Evolutionary conservation across 2,888 invertebrate species (phyloP), one percentile per base, ranked within the genome.

Genomic region (Nebria salina): DNA sequence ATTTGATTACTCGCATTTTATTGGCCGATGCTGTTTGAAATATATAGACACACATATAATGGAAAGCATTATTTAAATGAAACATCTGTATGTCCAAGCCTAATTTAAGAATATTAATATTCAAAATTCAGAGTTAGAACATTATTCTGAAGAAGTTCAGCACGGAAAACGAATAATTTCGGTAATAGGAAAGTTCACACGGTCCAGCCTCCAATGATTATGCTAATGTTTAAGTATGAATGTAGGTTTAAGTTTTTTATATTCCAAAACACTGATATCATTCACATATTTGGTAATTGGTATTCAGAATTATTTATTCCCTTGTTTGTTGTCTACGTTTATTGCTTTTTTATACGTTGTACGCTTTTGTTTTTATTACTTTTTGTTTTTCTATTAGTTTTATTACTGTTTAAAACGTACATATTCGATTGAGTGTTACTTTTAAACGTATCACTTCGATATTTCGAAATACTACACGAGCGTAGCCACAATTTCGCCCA

Each of bases 201-300:
- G 79, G 79, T 79, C 54, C 54, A 54, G 13, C 54, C 54, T 54
- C 54, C 54, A 54, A 54, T 54, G 54, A 13, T 54, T 79, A 79
- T 79, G 79, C 79, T 79, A 79, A 79, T 79, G 79, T 42, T 41
- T 25, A 66, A 73, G 70, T 70, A 68, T 68, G 25, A 70, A 34
- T 26, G 70, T 70, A 70, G 70, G 70, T 25, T 26, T 70, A 25
- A 34, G 34, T 74, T 79, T 79, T 72, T 79, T 65, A 74, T 73
- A 64, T 34, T 26, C n/a, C 64, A 25, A 64, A 70, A 26, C 54
- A 72, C 64, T 42, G 65, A 72, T 73, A 73, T 65, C 73, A 74
- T 73, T 73, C 79, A 79, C 79, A 74, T 79, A 79, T 79, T 79
- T 79, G 79, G 79, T 79, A 79, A 79, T 79, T 79, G 79, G 79